Evolutionary conservation across 2,113 vertebrate species (phyloP), one percentile per base, ranked within the genome.

Genomic region (Eolophus roseicapilla): DNA sequence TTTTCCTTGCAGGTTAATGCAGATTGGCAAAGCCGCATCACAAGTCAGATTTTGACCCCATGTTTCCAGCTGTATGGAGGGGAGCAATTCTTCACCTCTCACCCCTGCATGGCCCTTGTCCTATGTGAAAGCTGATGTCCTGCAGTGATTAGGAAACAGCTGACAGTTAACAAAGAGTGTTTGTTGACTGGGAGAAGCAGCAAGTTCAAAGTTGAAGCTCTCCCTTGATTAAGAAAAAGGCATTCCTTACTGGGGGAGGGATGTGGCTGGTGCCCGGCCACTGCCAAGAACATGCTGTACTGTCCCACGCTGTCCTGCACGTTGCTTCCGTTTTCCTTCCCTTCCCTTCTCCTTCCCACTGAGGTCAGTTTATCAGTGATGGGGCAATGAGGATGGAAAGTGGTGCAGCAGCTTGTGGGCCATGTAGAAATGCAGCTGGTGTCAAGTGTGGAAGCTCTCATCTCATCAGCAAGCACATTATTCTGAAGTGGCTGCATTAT

Each of bases 241-340:
- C 41, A 59, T 95, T 95, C 65, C 68, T 41, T 31, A 0, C 6
- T 12, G 62, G 67, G 55, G 76, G n/a, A 74, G 55, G 59, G 91
- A 20, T 47, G 63, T 86, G 75, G n/a, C 78, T 53, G 47, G 55
- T 78, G 60, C 74, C 68, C 8, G 4, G 73, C 50, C 28, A 8
- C 47, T 62, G 82, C 83, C 57, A 78, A 81, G 81, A 43, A 74
- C 10, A 0, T 73, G 64, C 77, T 78, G 65, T 86, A 29, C 77
- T 5, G 1, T 37, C 64, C 82, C 2, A 0, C 2, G 2, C 21
- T 10, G 53, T 46, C 50, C 55, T 0, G 2, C 74, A 44, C 3
- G 0, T 24, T 49, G 24, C 16, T 90, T 28, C 39, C 31, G 11
- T 47, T 44, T 41, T 41, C 41, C 41, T 41, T 41, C 41, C 39